phyloP scores from a whole-genome alignment of 2,797 vertebrate species.

The Otolemur crassicaudatus region DNA sequence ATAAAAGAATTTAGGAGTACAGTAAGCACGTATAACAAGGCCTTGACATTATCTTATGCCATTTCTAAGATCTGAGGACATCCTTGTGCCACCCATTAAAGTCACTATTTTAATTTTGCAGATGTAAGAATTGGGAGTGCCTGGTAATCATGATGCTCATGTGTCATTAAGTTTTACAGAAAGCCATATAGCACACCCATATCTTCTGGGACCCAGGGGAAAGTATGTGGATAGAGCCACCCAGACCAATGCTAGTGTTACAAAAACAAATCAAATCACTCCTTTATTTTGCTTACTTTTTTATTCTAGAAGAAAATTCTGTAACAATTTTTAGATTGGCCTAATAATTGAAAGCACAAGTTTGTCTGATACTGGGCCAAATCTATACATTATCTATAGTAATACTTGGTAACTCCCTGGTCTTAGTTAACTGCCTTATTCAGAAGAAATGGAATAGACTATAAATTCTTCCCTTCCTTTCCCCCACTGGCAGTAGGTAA shows the following conservation, averaged over 20 bases:
- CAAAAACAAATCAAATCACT: background rate
- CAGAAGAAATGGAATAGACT: background rate
- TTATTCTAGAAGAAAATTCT: slow-evolving; percentile 2
- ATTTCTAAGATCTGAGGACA: background rate
- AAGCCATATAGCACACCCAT: background rate
- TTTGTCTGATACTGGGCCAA: background rate
- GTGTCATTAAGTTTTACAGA: background rate
- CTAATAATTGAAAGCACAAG: background rate
- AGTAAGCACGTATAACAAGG: background rate
- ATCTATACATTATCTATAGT: background rate
- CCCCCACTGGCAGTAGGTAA: background rate
- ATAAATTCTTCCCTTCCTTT: background rate
- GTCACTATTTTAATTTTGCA: slow-evolving; percentile 44
- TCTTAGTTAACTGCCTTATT: background rate
- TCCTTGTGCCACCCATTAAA: background rate
- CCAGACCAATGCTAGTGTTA: background rate
- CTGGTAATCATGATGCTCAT: background rate
- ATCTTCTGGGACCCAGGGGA: slow-evolving; percentile 9
- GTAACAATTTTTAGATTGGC: background rate
- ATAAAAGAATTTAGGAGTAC: background rate
- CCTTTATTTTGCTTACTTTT: background rate
- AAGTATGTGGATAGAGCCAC: background rate
- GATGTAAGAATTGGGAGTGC: background rate
- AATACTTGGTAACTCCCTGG: background rate
- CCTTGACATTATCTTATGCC: background rate